Evolutionary conservation across 92 coral and sea anemone genomes (phyloP), one percentile per base, ranked within the genome.

Genomic region (Bergia puertoricense): DNA sequence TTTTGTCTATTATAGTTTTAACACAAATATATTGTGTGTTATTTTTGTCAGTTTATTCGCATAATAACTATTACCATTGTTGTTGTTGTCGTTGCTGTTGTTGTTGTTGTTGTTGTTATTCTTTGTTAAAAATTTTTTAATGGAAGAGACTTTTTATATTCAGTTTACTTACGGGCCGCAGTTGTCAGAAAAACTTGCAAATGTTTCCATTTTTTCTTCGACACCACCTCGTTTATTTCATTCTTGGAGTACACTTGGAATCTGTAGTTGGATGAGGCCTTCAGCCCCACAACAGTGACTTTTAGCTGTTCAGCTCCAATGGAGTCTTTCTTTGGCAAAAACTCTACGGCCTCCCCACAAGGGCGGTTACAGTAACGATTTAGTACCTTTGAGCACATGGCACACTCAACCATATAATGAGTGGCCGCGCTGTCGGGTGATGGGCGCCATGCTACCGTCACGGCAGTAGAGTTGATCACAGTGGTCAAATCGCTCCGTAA

Each of bases 171-270:
- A 84, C 87, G 57, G 30, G 65, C 11, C 7, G 48, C 6, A 30
- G 87, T 84, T 48, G 30, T 71, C n/a, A 84, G 2, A 18, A 50
- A 68, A 0, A 69, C 79, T 10, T 37, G 11, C 45, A 84, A 13
- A 15, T 69, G 68, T 7, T 71, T 72, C 87, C 87, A 84, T 36
- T 84, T 84, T 2, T 40, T 46, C 79, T 73, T 37, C 6, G 79
- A 71, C n/a, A 44, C 87, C 16, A 84, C 66, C 1, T 71, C 23
- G 79, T 71, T 84, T 50, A 84, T 16, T 11, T 84, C 62, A 72
- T 84, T 84, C 62, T 30, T 50, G 30, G 87, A 45, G 40, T 71
- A 84, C 6, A 84, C 79, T 13, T 20, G 71, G 44, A 84, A 84
- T 54, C 57, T 72, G 48, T 44, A 84, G 2, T 48, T 36, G 14